phyloP scores from a whole-genome alignment of 2,797 vertebrate genomes.

The Sebastes cheni region DNA sequence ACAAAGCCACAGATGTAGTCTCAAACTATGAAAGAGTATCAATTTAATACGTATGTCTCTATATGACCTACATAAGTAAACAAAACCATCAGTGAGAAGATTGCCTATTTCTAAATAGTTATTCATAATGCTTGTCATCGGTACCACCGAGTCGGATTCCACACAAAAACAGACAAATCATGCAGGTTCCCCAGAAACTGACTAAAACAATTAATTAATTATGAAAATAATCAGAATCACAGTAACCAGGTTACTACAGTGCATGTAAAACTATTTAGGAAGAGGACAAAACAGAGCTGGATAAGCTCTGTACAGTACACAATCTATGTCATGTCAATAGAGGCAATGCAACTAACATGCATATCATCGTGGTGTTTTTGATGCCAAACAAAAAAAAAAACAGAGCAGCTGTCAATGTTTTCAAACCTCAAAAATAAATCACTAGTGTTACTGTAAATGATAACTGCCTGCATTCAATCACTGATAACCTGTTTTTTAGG shows the following conservation, averaged over 20 bases:
- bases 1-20: neutral
- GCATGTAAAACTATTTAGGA: neutral
- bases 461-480: conserved; percentile 9
- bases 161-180: too few relatives aligned
- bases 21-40: neutral
- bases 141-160: too few relatives aligned
- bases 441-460: neutral
- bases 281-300: neutral
- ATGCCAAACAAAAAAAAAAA: neutral
- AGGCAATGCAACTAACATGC: neutral
- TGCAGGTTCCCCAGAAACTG: too few relatives aligned
- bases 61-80: too few relatives aligned
- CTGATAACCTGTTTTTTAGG: conserved; percentile 1
- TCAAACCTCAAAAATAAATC: neutral
- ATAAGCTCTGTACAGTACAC: neutral
- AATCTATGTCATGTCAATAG: neutral
- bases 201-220: too few relatives aligned
- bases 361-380: neutral
- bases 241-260: neutral
- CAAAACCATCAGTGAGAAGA: too few relatives aligned
- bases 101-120: too few relatives aligned
- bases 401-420: neutral
- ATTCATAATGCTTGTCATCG: too few relatives aligned
- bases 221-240: neutral
- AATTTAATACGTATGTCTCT: too few relatives aligned